Evolutionary conservation across 2,888 invertebrate species (phyloP).

Genomic region (Monopis laevigella): DNA sequence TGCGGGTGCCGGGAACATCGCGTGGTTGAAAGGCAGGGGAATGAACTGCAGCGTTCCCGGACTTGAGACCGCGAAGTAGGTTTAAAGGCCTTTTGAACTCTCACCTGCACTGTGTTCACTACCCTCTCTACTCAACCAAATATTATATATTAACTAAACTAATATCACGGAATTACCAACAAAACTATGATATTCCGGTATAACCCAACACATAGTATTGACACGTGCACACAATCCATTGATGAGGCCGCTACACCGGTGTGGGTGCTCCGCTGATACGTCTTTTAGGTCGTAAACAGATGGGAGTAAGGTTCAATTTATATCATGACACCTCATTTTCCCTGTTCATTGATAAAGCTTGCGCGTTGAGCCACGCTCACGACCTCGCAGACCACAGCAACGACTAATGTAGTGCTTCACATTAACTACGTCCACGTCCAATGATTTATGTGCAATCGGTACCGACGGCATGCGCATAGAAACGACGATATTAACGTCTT

Average conservation of each 20-base stretch:
- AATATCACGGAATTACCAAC: not conserved
- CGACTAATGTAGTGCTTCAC: not conserved
- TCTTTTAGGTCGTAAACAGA: too few species aligned
- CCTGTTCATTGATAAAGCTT: conserved; percentile 9
- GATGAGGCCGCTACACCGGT: conserved; percentile 5
- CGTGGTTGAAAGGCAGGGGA: too few species aligned
- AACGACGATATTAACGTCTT: too few species aligned
- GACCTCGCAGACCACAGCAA: conserved; percentile 10
- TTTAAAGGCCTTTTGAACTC: too few species aligned
- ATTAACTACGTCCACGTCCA: conserved; percentile 3
- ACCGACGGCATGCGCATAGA: too few species aligned
- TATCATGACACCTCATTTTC: not conserved
- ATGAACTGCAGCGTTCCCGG: too few species aligned
- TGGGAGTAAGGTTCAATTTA: not conserved
- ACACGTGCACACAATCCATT: conserved; percentile 6
- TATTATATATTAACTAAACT: too few species aligned
- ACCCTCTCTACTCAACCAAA: too few species aligned
- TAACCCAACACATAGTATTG: conserved; percentile 3
- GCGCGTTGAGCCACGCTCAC: conserved; percentile 3
- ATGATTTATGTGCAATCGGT: too few species aligned
- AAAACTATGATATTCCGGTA: conserved; percentile 3
- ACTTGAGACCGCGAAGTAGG: too few species aligned
- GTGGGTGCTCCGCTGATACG: conserved; percentile 3
- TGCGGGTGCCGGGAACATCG: too few species aligned
- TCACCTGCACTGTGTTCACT: too few species aligned